Conservation (phyloP, 2,113 vertebrate species). For the Cranoglanis bouderius region DNA sequence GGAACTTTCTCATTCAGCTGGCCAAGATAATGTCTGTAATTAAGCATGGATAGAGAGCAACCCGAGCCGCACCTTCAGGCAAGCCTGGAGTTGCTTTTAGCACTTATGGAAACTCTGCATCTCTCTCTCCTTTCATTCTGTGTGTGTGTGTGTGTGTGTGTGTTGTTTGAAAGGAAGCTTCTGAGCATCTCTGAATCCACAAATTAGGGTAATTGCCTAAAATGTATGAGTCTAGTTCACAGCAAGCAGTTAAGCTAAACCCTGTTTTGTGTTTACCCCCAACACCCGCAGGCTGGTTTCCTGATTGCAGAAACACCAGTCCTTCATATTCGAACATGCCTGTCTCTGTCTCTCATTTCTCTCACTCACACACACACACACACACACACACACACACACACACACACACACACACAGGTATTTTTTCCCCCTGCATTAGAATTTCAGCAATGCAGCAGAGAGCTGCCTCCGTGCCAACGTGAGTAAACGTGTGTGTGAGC, state of each 20-base stretch:
- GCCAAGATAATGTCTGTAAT: constrained; percentile 40
- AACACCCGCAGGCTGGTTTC: neutral
- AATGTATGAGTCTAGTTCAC: neutral
- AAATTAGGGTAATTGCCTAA: neutral
- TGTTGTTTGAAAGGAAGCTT: neutral
- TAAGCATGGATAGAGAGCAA: constrained; percentile 32
- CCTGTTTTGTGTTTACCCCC: neutral
- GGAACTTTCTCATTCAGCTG: constrained; percentile 37
- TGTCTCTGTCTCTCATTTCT: neutral
- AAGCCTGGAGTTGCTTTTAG: constrained; percentile 30
- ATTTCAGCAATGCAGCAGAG: constrained; percentile 57
- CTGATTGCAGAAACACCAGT: neutral
- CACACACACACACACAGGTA: constrained; percentile 33
- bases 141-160: neutral
- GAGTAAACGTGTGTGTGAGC: constrained; percentile 43
- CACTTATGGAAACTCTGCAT: constrained; percentile 25
- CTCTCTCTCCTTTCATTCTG: neutral
- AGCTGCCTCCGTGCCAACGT: constrained; percentile 42
- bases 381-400: constrained; percentile 37
- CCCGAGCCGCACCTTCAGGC: constrained; percentile 33
- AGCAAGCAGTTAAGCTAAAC: neutral
- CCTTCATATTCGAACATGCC: neutral
- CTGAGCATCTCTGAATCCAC: neutral
- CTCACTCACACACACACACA: constrained; percentile 35
- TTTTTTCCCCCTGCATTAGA: constrained; percentile 59